A percentile compares a stretch with the other conserved stretches of the same genome.
Conservation (phyloP, 2,113 vertebrate species). For the Pipa parva region DNA sequence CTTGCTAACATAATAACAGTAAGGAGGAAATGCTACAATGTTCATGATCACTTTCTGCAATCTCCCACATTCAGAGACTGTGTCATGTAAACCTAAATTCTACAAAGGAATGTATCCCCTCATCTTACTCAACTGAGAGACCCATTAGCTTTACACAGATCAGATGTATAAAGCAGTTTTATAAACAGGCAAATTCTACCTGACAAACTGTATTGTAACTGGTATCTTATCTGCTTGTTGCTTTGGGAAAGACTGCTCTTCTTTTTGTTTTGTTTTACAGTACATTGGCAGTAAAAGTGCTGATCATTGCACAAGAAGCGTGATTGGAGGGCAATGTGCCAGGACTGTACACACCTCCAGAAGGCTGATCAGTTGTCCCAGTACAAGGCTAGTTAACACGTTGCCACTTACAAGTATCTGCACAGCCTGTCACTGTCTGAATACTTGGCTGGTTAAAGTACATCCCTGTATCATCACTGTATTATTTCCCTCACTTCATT, state of each 20-base stretch:
- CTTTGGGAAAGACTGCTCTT: not conserved
- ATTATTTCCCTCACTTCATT: not conserved
- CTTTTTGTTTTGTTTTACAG: not conserved
- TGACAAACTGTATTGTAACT: no score
- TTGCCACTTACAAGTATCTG: conserved; percentile 7
- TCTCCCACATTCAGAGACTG: no score
- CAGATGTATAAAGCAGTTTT: no score
- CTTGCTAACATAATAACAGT: no score
- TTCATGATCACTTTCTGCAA: no score
- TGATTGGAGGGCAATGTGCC: not conserved
- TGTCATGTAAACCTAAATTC: no score
- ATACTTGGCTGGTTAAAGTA: not conserved
- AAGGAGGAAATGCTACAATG: no score
- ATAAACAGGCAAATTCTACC: no score
- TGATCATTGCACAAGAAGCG: accelerated
- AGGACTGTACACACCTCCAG: not conserved
- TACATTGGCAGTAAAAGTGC: conserved; percentile 17
- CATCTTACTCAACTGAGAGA: no score
- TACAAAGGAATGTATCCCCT: no score
- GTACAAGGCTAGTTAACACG: not conserved
- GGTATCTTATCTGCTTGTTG: no score
- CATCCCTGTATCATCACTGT: not conserved
- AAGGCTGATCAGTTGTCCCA: not conserved
- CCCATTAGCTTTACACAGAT: no score
- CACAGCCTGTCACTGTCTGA: not conserved